phyloP scores from a whole-genome alignment of 2,113 vertebrate genomes.

The Vulpes ferrilata region DNA sequence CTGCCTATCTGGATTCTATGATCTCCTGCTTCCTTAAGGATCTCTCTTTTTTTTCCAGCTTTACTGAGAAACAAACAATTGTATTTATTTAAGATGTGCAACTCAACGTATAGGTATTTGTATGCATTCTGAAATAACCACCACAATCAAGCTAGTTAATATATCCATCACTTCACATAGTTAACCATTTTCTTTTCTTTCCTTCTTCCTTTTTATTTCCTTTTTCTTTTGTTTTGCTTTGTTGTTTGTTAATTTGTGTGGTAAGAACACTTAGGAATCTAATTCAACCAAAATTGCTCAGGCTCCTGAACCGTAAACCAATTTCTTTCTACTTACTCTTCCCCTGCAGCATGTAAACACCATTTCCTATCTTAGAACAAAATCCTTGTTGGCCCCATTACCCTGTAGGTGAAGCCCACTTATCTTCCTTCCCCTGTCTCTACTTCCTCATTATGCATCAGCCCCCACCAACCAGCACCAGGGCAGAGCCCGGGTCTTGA shows the following conservation, averaged over 20 bases:
- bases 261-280: background rate
- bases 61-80: background rate
- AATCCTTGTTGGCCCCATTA: background rate
- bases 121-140: background rate
- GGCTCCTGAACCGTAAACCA: background rate
- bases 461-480: fast-evolving
- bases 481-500: fast-evolving
- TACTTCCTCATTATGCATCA: background rate
- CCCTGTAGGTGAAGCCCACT: background rate
- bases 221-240: background rate
- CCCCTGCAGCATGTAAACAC: background rate
- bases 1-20: background rate
- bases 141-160: background rate
- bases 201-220: too few relatives aligned
- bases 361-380: background rate
- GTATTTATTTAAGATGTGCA: background rate
- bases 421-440: background rate
- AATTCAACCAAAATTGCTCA: background rate
- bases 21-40: background rate
- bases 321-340: background rate
- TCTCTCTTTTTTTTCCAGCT: background rate
- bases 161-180: background rate
- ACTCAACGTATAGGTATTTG: too few relatives aligned
- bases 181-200: background rate
- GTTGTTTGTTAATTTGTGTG: background rate